Evolutionary conservation across 2,797 vertebrate genomes (phyloP).

Genomic region (Nannoperca obscura): DNA sequence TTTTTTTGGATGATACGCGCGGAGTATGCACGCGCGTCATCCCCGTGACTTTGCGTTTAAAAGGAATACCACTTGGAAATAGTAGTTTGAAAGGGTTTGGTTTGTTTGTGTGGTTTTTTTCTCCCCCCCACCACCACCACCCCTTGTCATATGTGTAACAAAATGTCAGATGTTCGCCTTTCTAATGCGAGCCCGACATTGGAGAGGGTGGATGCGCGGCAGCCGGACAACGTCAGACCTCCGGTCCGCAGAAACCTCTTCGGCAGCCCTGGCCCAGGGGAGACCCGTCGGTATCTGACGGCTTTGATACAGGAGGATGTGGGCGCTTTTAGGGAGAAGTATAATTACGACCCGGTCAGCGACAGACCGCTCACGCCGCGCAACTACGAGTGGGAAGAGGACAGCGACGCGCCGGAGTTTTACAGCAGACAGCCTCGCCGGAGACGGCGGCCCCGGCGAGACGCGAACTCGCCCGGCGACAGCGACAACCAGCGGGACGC

Average conservation of each 20-base stretch:
- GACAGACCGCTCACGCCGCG: conserved; percentile 86
- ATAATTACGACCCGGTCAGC: conserved; percentile 90
- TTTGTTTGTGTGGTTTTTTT: conserved; percentile 23
- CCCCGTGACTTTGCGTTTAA: conserved; percentile 64
- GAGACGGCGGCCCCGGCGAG: conserved; percentile 62
- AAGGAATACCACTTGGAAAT: conserved; percentile 74
- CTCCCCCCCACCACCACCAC: no score
- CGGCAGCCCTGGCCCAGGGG: conserved; percentile 87
- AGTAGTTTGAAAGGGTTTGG: conserved; percentile 49
- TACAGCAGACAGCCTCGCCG: conserved; percentile 82
- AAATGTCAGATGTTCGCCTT: conserved; percentile 97
- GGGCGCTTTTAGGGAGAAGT: conserved; percentile 83
- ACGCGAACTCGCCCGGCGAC: conserved; percentile 77
- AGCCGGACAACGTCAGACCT: conserved; percentile 87
- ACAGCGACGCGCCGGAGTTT: conserved; percentile 89
- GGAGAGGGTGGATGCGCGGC: conserved; percentile 93
- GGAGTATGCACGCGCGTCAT: conserved; percentile 70
- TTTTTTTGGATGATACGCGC: conserved; percentile 68
- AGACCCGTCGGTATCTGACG: conserved; percentile 81
- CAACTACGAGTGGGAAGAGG: conserved; percentile 88
- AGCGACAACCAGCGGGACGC: conserved; percentile 47
- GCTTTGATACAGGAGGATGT: conserved; percentile 79
- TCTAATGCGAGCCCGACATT: conserved; percentile 95
- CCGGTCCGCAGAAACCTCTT: conserved; percentile 92
- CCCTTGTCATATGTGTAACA: conserved; percentile 82